These are phyloP conservation scores for Drosophila melanocephala DNA, from an alignment of 2,888 invertebrate species.

Conservation along the genomic window DNA sequence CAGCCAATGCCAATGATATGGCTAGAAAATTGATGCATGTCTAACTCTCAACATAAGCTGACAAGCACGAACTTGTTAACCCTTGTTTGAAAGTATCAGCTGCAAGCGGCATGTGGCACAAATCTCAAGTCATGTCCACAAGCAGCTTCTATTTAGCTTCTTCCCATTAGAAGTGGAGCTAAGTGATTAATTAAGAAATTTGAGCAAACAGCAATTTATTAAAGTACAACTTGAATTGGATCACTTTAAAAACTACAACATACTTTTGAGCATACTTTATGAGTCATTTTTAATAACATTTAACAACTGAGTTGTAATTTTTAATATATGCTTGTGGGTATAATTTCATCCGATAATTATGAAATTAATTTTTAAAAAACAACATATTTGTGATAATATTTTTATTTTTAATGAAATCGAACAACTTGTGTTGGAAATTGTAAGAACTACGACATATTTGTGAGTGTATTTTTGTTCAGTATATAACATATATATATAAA, in stretches of 20 bases:
- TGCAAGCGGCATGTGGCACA: constrained; percentile 3
- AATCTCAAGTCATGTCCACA: neutral
- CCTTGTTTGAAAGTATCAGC: constrained; percentile 8
- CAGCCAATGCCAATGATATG: constrained; percentile 31
- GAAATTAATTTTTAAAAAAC: too few relatives aligned
- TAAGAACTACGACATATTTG: too few relatives aligned
- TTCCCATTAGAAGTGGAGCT: neutral
- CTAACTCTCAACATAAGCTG: neutral
- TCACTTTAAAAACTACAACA: too few relatives aligned
- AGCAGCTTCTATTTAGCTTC: neutral
- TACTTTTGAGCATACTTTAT: neutral
- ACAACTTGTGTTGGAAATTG: too few relatives aligned
- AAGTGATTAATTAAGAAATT: neutral
- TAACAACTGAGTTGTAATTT: neutral
- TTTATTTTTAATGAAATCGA: too few relatives aligned
- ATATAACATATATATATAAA: too few relatives aligned
- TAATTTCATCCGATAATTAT: too few relatives aligned
- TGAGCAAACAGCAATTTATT: neutral
- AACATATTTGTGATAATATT: too few relatives aligned
- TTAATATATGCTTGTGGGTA: neutral
- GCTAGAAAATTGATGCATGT: constrained; percentile 28
- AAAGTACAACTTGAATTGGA: neutral
- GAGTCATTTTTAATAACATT: neutral
- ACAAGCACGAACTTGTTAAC: neutral
- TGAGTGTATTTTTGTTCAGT: too few relatives aligned